A percentile compares a stretch with the other conserved stretches of the same genome.
These are phyloP conservation scores for Pandemis corylana DNA, from an alignment of 2,888 invertebrate genomes.

Conservation along the genomic window DNA sequence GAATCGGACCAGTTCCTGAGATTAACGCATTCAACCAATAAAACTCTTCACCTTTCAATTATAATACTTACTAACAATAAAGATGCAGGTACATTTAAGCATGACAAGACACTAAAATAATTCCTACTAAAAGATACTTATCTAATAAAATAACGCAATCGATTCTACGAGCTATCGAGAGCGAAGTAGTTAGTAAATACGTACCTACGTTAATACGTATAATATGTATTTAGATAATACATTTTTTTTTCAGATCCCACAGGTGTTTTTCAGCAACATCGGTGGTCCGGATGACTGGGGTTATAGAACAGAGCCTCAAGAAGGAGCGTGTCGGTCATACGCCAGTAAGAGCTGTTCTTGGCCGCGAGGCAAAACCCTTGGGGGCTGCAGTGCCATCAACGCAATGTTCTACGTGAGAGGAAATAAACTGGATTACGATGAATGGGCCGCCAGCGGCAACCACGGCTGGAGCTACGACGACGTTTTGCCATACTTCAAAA, in stretches of 20 bases:
- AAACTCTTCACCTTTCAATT: too few relatives aligned
- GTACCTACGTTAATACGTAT: too few relatives aligned
- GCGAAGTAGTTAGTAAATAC: too few relatives aligned
- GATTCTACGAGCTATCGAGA: too few relatives aligned
- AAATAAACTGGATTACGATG: conserved; percentile 80
- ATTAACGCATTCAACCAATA: too few relatives aligned
- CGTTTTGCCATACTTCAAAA: conserved; percentile 79
- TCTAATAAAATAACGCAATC: too few relatives aligned
- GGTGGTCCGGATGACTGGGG: conserved; percentile 79
- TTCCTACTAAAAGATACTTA: too few relatives aligned
- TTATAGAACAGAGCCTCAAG: conserved; percentile 79
- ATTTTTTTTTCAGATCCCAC: conserved; percentile 56
- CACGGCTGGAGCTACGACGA: conserved; percentile 85
- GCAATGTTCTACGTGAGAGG: conserved; percentile 85
- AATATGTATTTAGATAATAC: too few relatives aligned
- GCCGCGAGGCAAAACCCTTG: conserved; percentile 87
- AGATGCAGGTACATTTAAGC: too few relatives aligned
- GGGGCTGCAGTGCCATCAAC: conserved; percentile 85
- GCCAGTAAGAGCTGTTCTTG: conserved; percentile 71
- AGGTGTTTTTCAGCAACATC: conserved; percentile 61
- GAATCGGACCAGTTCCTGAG: too few relatives aligned
- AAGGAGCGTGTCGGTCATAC: conserved; percentile 72
- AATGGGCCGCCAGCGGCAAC: conserved; percentile 83
- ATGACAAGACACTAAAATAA: too few relatives aligned
- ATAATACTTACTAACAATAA: too few relatives aligned